Evolutionary conservation across 2,797 vertebrate species (phyloP), one percentile per base, ranked within the genome.

Genomic region (Lutjanus campechanus): DNA sequence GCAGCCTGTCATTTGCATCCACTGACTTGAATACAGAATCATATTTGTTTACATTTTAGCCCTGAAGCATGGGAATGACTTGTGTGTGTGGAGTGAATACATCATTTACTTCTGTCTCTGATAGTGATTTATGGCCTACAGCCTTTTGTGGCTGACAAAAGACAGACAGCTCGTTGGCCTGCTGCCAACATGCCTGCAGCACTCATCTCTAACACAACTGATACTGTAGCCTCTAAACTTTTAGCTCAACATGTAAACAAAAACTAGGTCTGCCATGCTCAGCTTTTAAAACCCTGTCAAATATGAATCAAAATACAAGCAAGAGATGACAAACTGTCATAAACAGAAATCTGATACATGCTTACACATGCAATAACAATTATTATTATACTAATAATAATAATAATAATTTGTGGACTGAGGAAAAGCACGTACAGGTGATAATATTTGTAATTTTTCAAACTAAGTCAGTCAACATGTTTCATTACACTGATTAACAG

Each of bases 41-140:
- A 78, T 56, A 70, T 74, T 87, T 91, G 90, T 92, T 93, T 94
- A 87, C 80, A 84, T 87, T 85, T 90, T n/a, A 87, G 68, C 73
- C 86, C 81, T n/a, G 67, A 76, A 85, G 70, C 70, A 81, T 59
- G 55, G 25, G 69, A 59, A 81, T 87, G 84, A 86, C 91, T 88
- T 87, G 88, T 86, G 89, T 74, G 63, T 91, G 89, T 89, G 90
- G 73, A 81, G 79, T 81, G 79, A 91, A 92, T 89, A 72, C 82
- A 91, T 90, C 82, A 88, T 87, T 84, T 83, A 82, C 78, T 69
- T 85, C 71, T 85, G 76, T 88, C 81, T 90, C 69, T 81, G 81
- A 90, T 80, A 82, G 70, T 84, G 78, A 91, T 89, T 90, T 84
- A 88, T 88, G 81, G 76, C 88, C 85, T 67, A 65, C 47, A 91